phyloP scores from a whole-genome alignment of 1,140 invertebrate genomes.

The Propsilocerus akamusi region DNA sequence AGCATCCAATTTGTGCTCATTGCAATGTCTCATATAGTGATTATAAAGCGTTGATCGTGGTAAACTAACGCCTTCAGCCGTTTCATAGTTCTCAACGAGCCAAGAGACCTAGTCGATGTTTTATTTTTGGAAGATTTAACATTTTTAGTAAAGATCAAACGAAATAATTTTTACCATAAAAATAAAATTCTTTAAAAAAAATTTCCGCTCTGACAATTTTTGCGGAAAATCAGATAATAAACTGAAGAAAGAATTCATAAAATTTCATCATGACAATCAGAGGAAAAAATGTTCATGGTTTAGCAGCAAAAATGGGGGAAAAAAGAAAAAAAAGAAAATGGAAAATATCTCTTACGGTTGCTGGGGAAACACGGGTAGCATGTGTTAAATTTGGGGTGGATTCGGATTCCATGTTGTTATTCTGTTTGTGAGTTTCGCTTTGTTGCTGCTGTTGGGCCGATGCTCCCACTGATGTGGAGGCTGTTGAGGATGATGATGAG shows the following conservation, averaged over 20 bases:
- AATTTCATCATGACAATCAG: slow-evolving; percentile 7
- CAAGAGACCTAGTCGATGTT: slow-evolving; percentile 63
- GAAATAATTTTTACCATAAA: slow-evolving; percentile 1
- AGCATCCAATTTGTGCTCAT: slow-evolving; percentile 85
- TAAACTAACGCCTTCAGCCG: slow-evolving; percentile 89
- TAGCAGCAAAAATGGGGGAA: neutral
- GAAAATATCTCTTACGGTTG: slow-evolving; percentile 47
- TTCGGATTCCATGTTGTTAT: slow-evolving; percentile 30
- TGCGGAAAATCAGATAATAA: neutral
- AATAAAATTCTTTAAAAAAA: slow-evolving; percentile 8
- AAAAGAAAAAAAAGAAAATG: slow-evolving; percentile 5
- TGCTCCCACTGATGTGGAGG: slow-evolving; percentile 33
- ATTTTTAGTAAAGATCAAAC: slow-evolving; percentile 4
- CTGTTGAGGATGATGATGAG: slow-evolving; percentile 42
- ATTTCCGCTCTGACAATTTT: slow-evolving; percentile 4
- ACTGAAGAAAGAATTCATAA: neutral
- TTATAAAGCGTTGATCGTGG: slow-evolving; percentile 91
- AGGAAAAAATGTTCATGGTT: too few relatives aligned
- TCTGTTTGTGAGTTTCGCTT: slow-evolving; percentile 30
- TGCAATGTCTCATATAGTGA: slow-evolving; percentile 90
- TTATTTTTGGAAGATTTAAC: slow-evolving; percentile 6
- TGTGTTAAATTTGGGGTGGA: slow-evolving; percentile 48
- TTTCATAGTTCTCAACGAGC: slow-evolving; percentile 96
- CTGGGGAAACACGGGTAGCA: slow-evolving; percentile 71
- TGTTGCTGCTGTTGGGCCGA: slow-evolving; percentile 29